These are phyloP conservation scores for Megaceryle torquata DNA, from an alignment of 2,113 vertebrate species.

Conservation along the genomic window DNA sequence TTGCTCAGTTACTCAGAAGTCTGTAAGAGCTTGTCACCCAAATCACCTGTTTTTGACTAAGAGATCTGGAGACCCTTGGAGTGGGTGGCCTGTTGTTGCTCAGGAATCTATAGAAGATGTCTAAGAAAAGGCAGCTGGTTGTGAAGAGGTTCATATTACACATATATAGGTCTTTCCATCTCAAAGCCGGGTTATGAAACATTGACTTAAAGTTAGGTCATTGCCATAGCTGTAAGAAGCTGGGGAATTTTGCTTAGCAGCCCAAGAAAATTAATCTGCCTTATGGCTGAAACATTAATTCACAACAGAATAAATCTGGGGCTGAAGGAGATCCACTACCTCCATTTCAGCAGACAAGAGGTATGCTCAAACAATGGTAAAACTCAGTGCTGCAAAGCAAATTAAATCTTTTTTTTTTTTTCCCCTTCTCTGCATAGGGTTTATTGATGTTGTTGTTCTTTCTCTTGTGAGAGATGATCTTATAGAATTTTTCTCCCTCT, in stretches of 20 bases:
- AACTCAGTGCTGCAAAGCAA: not conserved
- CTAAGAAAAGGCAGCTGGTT: not conserved
- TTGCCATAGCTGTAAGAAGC: not conserved
- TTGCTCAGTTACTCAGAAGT: not conserved
- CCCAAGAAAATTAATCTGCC: not conserved
- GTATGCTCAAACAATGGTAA: rapidly evolving
- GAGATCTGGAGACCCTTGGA: not conserved
- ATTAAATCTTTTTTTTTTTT: not conserved
- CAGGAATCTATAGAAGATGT: not conserved
- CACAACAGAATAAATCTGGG: not conserved
- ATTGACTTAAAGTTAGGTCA: not conserved
- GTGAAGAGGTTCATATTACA: not conserved
- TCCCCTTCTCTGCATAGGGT: not conserved
- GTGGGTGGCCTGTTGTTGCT: not conserved
- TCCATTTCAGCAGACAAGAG: not conserved
- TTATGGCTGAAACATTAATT: not conserved
- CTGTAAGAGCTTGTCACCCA: not conserved
- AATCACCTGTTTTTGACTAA: not conserved
- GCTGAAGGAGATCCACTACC: not conserved
- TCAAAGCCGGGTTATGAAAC: not conserved
- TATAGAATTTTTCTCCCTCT: not conserved
- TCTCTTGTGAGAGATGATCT: not conserved
- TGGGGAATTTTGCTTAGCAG: not conserved
- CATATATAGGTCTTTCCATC: not conserved
- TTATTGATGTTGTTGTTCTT: not conserved